Conservation (phyloP, 2,797 vertebrate species). For the Ciconia nigra region DNA sequence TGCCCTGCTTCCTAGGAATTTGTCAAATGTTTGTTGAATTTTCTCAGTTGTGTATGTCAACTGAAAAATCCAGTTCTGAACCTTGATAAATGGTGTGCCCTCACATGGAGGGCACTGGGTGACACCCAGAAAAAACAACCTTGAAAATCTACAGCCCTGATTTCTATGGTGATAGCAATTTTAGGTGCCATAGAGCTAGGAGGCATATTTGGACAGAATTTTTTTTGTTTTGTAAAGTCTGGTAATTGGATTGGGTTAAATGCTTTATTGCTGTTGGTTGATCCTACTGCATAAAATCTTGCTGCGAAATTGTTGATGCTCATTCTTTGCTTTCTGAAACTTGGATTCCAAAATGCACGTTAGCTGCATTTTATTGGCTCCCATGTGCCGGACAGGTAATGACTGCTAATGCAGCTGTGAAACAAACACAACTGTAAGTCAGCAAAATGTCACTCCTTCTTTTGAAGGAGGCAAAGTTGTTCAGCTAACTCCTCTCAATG, state of each 20-base stretch:
- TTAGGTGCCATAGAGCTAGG: neutral
- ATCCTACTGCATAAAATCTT: neutral
- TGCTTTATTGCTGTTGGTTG: neutral
- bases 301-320: neutral
- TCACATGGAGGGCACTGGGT: neutral
- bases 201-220: neutral
- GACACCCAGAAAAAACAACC: neutral
- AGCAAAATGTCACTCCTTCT: neutral
- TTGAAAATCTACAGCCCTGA: neutral
- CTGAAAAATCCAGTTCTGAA: neutral
- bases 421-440: neutral
- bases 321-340: neutral
- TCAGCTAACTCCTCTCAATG: neutral
- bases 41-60: neutral
- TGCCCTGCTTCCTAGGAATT: neutral
- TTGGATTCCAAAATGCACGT: fast-evolving
- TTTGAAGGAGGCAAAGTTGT: neutral
- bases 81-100: neutral
- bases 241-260: neutral
- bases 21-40: neutral
- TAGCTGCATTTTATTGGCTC: neutral
- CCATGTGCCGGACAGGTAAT: neutral
- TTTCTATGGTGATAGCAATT: neutral
- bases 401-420: neutral
- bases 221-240: neutral